Evolutionary conservation across 2,888 invertebrate species (phyloP).

Genomic region (Melipona beecheii): DNA sequence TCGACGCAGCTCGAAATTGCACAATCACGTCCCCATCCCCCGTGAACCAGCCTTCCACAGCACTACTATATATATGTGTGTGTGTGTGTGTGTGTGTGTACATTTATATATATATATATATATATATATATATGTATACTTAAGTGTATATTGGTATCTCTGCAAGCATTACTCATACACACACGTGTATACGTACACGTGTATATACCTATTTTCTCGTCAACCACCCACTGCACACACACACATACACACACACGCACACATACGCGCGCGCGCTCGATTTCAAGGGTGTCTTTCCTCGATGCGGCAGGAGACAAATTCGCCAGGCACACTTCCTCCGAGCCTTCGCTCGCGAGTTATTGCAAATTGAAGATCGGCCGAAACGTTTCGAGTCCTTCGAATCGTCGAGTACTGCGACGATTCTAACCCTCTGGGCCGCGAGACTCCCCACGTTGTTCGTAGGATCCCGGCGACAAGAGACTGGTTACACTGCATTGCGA

Average conservation of each 20-base stretch:
- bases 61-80: conserved; percentile 18
- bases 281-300: conserved; percentile 20
- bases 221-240: not conserved
- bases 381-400: not conserved
- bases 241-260: not conserved
- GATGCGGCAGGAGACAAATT: conserved; percentile 37
- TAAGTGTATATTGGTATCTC: conserved; percentile 35
- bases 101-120: not conserved
- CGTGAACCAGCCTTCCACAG: conserved; percentile 9
- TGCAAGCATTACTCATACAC: conserved; percentile 13
- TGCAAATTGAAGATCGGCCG: conserved; percentile 19
- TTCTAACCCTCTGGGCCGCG: not conserved
- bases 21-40: conserved; percentile 39
- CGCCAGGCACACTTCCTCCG: conserved; percentile 11
- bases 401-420: not conserved
- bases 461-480: too few species aligned
- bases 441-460: too few species aligned
- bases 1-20: conserved; percentile 54
- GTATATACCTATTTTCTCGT: not conserved
- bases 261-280: not conserved
- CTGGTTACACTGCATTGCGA: too few species aligned
- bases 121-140: not conserved
- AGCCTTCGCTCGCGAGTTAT: conserved; percentile 18
- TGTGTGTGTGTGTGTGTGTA: not conserved
- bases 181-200: not conserved